These are phyloP conservation scores for Galaxias olidus DNA, from an alignment of 2,797 vertebrate species.

Conservation along the genomic window DNA sequence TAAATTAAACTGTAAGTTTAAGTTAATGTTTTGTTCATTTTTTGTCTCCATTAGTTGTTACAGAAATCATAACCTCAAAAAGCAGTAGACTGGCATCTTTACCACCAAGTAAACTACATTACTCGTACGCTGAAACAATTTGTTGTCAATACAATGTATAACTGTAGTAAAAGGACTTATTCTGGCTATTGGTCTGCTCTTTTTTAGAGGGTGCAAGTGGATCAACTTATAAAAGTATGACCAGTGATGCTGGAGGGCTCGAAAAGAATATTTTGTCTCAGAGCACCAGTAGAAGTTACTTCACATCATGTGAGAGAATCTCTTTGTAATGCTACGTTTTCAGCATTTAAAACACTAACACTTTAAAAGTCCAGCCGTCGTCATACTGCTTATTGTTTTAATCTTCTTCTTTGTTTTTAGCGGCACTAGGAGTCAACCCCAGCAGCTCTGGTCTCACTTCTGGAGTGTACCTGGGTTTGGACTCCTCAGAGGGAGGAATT, in stretches of 20 bases:
- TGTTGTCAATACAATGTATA: neutral
- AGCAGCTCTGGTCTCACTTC: slow-evolving; percentile 67
- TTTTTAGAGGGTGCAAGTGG: slow-evolving; percentile 81
- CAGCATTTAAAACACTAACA: neutral
- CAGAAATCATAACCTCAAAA: slow-evolving; percentile 82
- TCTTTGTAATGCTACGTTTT: slow-evolving; percentile 40
- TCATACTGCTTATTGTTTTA: neutral
- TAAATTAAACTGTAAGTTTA: no score
- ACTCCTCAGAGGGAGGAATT: slow-evolving; percentile 59
- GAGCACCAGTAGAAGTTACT: slow-evolving; percentile 80
- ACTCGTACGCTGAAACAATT: slow-evolving; percentile 31
- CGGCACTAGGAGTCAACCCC: slow-evolving; percentile 66
- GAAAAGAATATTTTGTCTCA: slow-evolving; percentile 91
- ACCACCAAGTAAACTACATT: slow-evolving; percentile 86
- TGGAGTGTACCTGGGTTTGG: slow-evolving; percentile 62
- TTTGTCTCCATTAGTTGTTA: slow-evolving; percentile 69
- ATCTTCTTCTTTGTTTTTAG: slow-evolving; percentile 39
- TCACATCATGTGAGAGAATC: slow-evolving; percentile 85
- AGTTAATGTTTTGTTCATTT: neutral
- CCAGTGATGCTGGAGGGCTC: slow-evolving; percentile 79
- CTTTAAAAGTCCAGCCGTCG: neutral
- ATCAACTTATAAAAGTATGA: slow-evolving; percentile 82
- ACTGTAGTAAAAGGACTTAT: neutral
- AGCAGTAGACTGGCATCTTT: slow-evolving; percentile 84
- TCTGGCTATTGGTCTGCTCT: slow-evolving; percentile 60